These are phyloP conservation scores for Rhadina sibilatrix DNA, from an alignment of 2,113 vertebrate species.

Conservation along the genomic window DNA sequence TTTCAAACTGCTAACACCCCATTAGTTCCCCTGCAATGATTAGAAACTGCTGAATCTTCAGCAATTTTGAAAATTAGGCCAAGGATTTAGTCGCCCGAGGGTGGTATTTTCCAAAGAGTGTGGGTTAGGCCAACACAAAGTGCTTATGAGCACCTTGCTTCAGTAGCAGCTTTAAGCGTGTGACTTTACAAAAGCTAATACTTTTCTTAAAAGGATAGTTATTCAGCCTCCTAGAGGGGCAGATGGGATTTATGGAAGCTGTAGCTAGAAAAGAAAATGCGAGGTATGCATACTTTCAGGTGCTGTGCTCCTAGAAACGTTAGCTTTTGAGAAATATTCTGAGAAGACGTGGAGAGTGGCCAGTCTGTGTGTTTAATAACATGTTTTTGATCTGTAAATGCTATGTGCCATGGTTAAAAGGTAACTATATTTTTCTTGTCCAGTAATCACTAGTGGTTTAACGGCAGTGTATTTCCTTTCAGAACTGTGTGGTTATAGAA, in stretches of 20 bases:
- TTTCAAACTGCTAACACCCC: neutral
- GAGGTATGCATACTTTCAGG: neutral
- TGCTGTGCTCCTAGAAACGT: neutral
- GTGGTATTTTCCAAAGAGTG: slow-evolving; percentile 17
- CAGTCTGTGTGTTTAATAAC: neutral
- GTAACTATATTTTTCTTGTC: slow-evolving; percentile 56
- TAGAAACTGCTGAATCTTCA: slow-evolving; percentile 43
- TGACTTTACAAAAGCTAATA: neutral
- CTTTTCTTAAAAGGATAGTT: neutral
- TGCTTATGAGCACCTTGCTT: slow-evolving; percentile 8
- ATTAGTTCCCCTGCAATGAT: neutral
- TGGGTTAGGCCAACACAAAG: neutral
- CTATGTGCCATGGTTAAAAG: slow-evolving; percentile 7
- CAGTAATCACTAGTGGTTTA: slow-evolving; percentile 61
- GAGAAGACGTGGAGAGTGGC: neutral
- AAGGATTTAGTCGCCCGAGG: slow-evolving; percentile 2
- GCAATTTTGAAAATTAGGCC: slow-evolving; percentile 42
- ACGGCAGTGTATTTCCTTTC: slow-evolving; percentile 54
- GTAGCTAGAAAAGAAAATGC: neutral
- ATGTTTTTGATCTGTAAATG: slow-evolving; percentile 29
- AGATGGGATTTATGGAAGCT: neutral
- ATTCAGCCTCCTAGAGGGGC: neutral
- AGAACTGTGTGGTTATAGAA: slow-evolving; percentile 50
- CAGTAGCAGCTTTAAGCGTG: neutral
- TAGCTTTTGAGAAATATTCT: neutral